phyloP scores from a whole-genome alignment of 2,113 vertebrate species.

The Cathartes aura region DNA sequence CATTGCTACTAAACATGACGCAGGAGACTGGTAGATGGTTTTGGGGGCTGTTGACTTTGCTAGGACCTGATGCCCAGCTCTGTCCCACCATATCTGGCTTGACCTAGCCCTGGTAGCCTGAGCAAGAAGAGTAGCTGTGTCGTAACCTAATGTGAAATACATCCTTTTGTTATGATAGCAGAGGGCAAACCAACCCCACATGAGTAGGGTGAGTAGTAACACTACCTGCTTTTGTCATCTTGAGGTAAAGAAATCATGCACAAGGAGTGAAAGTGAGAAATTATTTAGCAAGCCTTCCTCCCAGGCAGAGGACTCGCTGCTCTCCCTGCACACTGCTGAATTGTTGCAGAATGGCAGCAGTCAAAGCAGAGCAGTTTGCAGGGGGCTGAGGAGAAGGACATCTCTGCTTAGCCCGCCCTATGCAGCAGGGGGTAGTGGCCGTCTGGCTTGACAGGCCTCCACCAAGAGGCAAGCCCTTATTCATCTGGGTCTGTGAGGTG shows the following conservation, averaged over 20 bases:
- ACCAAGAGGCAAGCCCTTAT: neutral
- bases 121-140: neutral
- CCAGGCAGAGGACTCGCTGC: neutral
- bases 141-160: neutral
- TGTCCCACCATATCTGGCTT: neutral
- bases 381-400: neutral
- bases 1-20: neutral
- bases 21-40: neutral
- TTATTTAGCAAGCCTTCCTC: neutral
- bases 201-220: neutral
- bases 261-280: neutral
- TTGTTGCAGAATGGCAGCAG: neutral
- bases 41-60: neutral
- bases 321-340: rapidly evolving
- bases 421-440: neutral
- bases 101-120: neutral
- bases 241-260: neutral
- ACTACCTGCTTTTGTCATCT: neutral
- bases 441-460: neutral
- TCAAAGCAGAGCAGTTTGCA: neutral
- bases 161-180: neutral
- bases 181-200: neutral
- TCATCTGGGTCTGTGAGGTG: neutral
- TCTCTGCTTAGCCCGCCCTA: neutral
- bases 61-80: neutral